Evolutionary conservation across 2,113 vertebrate species (phyloP).

Genomic region (Ptychochromis oligacanthus): DNA sequence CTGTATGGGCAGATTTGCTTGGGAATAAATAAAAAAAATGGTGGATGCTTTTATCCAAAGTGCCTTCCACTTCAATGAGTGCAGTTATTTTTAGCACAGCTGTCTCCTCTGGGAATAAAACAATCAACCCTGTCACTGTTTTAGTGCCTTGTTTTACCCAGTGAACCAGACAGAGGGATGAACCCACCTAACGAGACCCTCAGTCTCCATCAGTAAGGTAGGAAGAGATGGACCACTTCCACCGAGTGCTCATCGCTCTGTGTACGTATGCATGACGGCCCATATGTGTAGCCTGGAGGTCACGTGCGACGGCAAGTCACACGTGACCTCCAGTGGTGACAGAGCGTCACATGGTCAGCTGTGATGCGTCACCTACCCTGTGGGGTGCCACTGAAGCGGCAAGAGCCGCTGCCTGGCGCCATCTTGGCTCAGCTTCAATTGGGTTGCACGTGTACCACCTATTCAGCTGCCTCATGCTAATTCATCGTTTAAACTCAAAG

Average conservation of each 20-base stretch:
- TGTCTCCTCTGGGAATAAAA: constrained; percentile 35
- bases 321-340: neutral
- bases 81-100: constrained; percentile 49
- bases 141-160: neutral
- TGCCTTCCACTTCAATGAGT: constrained; percentile 23
- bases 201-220: neutral
- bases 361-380: constrained; percentile 44
- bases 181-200: neutral
- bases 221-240: neutral
- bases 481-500: neutral
- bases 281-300: neutral
- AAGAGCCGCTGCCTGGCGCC: neutral
- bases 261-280: neutral
- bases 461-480: neutral
- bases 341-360: constrained; percentile 39
- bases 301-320: constrained; percentile 19
- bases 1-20: neutral
- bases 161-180: neutral
- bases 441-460: constrained; percentile 52
- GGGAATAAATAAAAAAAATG: neutral
- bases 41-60: constrained; percentile 22
- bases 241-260: neutral
- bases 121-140: neutral
- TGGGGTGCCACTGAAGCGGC: constrained; percentile 23
- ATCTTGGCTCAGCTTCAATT: constrained; percentile 38